These are phyloP conservation scores for Trichomycterus rosablanca DNA, from an alignment of 2,113 vertebrate species.

Conservation along the genomic window DNA sequence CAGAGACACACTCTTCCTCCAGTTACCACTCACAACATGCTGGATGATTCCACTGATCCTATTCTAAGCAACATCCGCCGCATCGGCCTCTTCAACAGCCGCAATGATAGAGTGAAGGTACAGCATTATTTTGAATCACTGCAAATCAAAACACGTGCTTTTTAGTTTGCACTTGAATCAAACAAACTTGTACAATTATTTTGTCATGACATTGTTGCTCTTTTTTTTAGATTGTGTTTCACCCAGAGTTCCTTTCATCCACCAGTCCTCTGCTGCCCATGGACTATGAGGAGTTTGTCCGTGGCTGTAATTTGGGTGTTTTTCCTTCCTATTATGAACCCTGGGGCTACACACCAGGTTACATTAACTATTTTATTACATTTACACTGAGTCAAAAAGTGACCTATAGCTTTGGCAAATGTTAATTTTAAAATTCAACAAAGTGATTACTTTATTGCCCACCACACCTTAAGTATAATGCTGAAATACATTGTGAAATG, in stretches of 20 bases:
- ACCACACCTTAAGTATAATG: too few relatives aligned
- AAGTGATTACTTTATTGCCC: too few relatives aligned
- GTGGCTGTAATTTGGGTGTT: slow-evolving; percentile 93
- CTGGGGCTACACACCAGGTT: slow-evolving; percentile 97
- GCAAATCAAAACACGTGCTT: not conserved
- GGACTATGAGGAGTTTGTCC: slow-evolving; percentile 97
- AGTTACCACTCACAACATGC: slow-evolving; percentile 96
- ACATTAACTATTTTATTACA: too few relatives aligned
- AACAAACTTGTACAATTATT: too few relatives aligned
- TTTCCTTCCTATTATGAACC: slow-evolving; percentile 98
- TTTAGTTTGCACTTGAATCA: too few relatives aligned
- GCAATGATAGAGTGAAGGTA: slow-evolving; percentile 91
- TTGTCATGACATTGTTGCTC: not conserved
- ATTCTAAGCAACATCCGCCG: slow-evolving; percentile 89
- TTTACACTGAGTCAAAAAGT: too few relatives aligned
- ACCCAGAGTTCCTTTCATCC: slow-evolving; percentile 96
- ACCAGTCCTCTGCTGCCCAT: slow-evolving; percentile 91
- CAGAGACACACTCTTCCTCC: slow-evolving; percentile 91
- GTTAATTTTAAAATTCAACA: too few relatives aligned
- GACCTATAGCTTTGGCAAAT: too few relatives aligned
- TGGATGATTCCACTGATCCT: slow-evolving; percentile 83
- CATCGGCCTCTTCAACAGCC: slow-evolving; percentile 87
- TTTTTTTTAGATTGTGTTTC: slow-evolving; percentile 91
- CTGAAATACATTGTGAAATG: too few relatives aligned
- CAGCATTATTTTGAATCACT: not conserved